Evolutionary conservation across 1,140 invertebrate genomes (phyloP).

Genomic region (Zaprionus lachaisei): DNA sequence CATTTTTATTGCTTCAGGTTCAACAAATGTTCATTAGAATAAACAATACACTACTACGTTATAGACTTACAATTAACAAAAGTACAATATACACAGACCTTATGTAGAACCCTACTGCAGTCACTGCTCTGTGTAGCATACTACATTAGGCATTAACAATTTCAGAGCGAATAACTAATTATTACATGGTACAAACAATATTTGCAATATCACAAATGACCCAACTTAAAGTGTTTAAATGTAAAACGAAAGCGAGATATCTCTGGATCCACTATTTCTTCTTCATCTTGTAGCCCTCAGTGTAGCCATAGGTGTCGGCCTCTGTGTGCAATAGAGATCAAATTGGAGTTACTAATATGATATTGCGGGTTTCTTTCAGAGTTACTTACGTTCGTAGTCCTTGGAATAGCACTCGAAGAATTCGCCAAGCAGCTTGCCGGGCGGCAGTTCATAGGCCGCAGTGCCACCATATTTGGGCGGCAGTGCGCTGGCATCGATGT

Average conservation of each 20-base stretch:
- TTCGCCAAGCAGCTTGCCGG: conserved; percentile 85
- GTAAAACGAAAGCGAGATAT: conserved; percentile 47
- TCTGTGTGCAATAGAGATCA: conserved; percentile 39
- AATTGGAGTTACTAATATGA: background rate
- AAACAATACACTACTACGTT: conserved; percentile 34
- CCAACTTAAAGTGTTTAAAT: conserved; percentile 73
- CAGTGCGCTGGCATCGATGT: conserved; percentile 88
- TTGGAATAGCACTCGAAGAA: conserved; percentile 86
- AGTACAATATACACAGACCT: conserved; percentile 39
- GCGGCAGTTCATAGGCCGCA: conserved; percentile 85
- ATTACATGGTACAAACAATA: conserved; percentile 60
- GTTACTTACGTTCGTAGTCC: conserved; percentile 86
- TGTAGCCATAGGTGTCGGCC: conserved; percentile 78
- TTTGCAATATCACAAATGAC: conserved; percentile 82
- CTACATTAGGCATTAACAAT: conserved; percentile 1
- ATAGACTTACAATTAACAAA: conserved; percentile 27
- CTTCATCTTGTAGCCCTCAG: conserved; percentile 63
- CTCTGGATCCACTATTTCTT: conserved; percentile 50
- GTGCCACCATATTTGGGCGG: conserved; percentile 90
- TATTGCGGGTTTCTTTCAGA: background rate
- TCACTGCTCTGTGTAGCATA: conserved; percentile 26
- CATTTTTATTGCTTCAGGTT: conserved; percentile 37
- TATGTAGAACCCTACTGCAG: conserved; percentile 45
- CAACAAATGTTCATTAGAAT: conserved; percentile 24
- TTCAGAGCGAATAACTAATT: conserved; percentile 39